phyloP scores from a whole-genome alignment of 2,113 vertebrate species.

The Taurulus bubalis region DNA sequence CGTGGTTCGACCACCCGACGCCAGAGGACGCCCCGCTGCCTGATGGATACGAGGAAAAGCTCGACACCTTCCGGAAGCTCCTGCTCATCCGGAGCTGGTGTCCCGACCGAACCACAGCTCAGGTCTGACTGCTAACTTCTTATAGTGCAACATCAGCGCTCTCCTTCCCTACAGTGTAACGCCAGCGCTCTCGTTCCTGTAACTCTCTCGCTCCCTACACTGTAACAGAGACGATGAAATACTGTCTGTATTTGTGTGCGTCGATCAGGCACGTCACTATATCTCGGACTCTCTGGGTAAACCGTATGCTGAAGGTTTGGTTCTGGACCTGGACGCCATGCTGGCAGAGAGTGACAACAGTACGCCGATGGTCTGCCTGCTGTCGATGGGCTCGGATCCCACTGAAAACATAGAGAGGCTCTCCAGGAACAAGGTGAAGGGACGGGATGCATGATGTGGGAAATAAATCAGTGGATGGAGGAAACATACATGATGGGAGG shows the following conservation, averaged over 20 bases:
- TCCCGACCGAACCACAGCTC: conserved; percentile 86
- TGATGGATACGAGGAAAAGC: conserved; percentile 82
- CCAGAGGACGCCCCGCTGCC: conserved; percentile 85
- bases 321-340: conserved; percentile 87
- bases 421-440: conserved; percentile 85
- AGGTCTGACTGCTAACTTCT: conserved; percentile 67
- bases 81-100: conserved; percentile 89
- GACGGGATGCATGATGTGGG: too few species aligned
- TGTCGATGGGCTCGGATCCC: conserved; percentile 89
- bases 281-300: conserved; percentile 85
- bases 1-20: conserved; percentile 86
- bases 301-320: conserved; percentile 84
- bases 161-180: background rate
- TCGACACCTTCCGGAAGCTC: conserved; percentile 86
- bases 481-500: too few species aligned
- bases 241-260: conserved; percentile 7
- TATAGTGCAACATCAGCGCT: too few species aligned
- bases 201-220: background rate
- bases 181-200: too few species aligned
- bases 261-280: conserved; percentile 83
- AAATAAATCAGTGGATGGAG: too few species aligned
- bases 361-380: conserved; percentile 86
- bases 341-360: conserved; percentile 83
- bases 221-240: background rate
- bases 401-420: conserved; percentile 88